These are phyloP conservation scores for Syrmaticus mikado DNA, from an alignment of 2,113 vertebrate species.

Conservation along the genomic window DNA sequence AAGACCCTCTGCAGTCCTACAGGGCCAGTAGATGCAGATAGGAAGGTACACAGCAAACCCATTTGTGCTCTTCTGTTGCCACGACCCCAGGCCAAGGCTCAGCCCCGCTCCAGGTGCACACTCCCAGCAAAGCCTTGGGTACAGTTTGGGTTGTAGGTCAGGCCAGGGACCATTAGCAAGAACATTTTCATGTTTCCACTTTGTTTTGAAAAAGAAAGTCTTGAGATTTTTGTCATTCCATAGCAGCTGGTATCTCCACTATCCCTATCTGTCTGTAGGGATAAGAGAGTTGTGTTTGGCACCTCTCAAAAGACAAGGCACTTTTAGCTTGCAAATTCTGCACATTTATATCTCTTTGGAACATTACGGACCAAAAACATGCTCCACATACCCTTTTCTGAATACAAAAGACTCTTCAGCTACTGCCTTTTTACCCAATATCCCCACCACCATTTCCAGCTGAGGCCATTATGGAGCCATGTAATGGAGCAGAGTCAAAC, in stretches of 20 bases:
- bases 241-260: accelerated
- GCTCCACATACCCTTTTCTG: not conserved
- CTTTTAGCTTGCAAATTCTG: not conserved
- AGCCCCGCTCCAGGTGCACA: not conserved
- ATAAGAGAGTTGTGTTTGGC: not conserved
- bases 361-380: not conserved
- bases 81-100: not conserved
- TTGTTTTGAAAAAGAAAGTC: slow-evolving; percentile 29
- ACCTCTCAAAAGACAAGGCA: not conserved
- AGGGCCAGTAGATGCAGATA: not conserved
- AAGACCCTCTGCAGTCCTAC: accelerated
- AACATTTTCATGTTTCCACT: not conserved
- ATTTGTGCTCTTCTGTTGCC: accelerated
- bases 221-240: not conserved
- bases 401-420: not conserved
- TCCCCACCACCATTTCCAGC: not conserved
- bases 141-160: slow-evolving; percentile 9
- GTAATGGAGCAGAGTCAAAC: not conserved
- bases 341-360: not conserved
- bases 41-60: not conserved
- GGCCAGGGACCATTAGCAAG: not conserved
- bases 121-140: not conserved
- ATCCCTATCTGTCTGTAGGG: not conserved
- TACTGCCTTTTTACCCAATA: not conserved
- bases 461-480: not conserved